Percentiles rank a stretch among this genome's conserved stretches.
Evolutionary conservation across 2,888 invertebrate species (phyloP).

Genomic region (Sturmia bella): DNA sequence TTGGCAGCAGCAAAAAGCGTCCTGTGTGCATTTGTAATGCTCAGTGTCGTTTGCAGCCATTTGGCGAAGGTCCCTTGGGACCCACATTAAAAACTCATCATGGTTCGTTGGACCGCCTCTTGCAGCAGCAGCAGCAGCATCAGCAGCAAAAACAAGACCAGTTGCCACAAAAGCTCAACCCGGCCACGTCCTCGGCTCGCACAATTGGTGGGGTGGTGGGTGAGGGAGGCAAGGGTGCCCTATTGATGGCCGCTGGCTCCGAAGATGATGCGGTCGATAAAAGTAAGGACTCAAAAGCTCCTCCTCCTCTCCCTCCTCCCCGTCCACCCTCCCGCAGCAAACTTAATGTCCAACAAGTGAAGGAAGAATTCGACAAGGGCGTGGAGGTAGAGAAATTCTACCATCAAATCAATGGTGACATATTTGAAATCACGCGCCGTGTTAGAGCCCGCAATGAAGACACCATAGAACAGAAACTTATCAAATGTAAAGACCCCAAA

Average conservation of each 20-base stretch:
- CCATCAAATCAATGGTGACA: conserved; percentile 82
- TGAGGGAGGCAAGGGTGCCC: conserved; percentile 74
- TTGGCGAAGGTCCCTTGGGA: conserved; percentile 77
- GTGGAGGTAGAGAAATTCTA: conserved; percentile 82
- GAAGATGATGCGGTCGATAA: conserved; percentile 76
- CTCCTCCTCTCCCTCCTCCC: conserved; percentile 74
- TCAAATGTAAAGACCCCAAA: conserved; percentile 78
- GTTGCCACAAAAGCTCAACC: conserved; percentile 46
- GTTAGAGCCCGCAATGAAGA: conserved; percentile 80
- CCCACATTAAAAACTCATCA: conserved; percentile 80
- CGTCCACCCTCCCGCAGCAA: conserved; percentile 73
- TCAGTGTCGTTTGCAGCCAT: conserved; percentile 79
- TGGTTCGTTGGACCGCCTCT: conserved; percentile 80
- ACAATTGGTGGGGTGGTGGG: conserved; percentile 77
- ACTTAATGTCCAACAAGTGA: conserved; percentile 72
- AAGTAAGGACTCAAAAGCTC: conserved; percentile 68
- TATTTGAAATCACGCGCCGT: conserved; percentile 81
- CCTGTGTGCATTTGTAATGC: conserved; percentile 82
- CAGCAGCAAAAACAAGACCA: conserved; percentile 75
- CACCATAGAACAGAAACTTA: conserved; percentile 80
- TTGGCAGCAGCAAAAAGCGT: conserved; percentile 80
- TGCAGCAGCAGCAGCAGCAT: conserved; percentile 77
- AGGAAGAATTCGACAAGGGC: conserved; percentile 80
- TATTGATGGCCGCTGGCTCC: conserved; percentile 74
- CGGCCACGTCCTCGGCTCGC: conserved; percentile 73